phyloP scores from a whole-genome alignment of 2,888 invertebrate genomes.

The Alloscopus bannaensis region DNA sequence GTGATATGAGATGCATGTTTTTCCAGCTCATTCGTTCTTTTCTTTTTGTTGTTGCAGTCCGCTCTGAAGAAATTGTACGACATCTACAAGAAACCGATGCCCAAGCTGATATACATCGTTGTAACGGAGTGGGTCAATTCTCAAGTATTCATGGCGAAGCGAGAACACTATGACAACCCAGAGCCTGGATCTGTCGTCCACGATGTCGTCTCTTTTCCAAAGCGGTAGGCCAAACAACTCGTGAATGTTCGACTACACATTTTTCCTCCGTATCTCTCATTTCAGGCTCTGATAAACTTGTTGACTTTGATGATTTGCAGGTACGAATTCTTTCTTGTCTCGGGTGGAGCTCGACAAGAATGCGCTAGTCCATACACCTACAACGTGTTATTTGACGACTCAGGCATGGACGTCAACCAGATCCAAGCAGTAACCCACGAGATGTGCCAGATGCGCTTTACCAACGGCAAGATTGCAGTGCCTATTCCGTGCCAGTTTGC shows the following conservation, averaged over 20 bases:
- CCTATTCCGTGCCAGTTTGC: conserved; percentile 79
- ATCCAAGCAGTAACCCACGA: conserved; percentile 93
- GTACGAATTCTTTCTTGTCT: conserved; percentile 93
- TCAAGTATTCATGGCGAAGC: conserved; percentile 70
- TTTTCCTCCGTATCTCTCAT: neutral
- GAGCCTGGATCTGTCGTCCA: conserved; percentile 95
- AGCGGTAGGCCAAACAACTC: too few species aligned
- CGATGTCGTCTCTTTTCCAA: conserved; percentile 87
- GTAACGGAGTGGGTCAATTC: conserved; percentile 91
- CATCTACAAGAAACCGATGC: neutral
- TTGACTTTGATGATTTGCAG: conserved; percentile 76
- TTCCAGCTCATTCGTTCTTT: too few species aligned
- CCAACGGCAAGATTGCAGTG: conserved; percentile 80
- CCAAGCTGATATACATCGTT: conserved; percentile 84
- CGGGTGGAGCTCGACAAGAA: conserved; percentile 90
- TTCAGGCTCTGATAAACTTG: too few species aligned
- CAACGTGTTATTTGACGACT: conserved; percentile 82
- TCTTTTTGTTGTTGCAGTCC: conserved; percentile 25
- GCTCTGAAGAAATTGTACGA: conserved; percentile 34
- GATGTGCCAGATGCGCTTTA: conserved; percentile 91
- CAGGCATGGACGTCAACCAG: conserved; percentile 83
- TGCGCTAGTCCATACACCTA: conserved; percentile 94
- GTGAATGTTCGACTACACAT: conserved; percentile 76
- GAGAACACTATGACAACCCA: conserved; percentile 78
- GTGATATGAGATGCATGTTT: neutral